These are phyloP conservation scores for Sternarchorhynchus goeldii DNA, from an alignment of 2,797 vertebrate species.

Conservation along the genomic window DNA sequence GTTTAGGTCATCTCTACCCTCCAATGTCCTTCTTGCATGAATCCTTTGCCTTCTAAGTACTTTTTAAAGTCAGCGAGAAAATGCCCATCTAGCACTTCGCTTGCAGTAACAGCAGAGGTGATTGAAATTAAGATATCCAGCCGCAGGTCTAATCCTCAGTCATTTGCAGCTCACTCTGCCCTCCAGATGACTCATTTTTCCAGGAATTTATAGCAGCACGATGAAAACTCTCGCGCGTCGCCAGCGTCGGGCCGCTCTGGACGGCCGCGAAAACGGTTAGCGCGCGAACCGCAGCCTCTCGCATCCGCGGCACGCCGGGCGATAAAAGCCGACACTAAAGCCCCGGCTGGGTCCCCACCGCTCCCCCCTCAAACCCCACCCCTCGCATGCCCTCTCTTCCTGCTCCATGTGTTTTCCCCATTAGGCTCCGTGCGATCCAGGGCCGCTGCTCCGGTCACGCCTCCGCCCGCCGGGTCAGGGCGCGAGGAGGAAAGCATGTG, in stretches of 20 bases:
- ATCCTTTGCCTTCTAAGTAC: background rate
- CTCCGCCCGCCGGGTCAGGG: constrained; percentile 76
- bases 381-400: constrained; percentile 13
- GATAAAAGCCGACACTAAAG: constrained; percentile 21
- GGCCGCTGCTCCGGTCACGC: constrained; percentile 81
- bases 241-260: constrained; percentile 17
- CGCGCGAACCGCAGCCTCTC: constrained; percentile 31
- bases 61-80: background rate
- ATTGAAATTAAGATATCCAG: constrained; percentile 7
- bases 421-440: constrained; percentile 71
- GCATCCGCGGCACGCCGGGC: constrained; percentile 20
- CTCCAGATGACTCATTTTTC: constrained; percentile 13
- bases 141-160: constrained; percentile 2
- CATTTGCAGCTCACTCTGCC: constrained; percentile 7
- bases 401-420: constrained; percentile 76
- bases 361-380: background rate
- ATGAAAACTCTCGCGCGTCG: constrained; percentile 12
- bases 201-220: constrained; percentile 2
- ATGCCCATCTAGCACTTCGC: background rate
- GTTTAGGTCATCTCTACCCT: background rate
- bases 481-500: constrained; percentile 79
- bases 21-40: background rate
- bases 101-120: background rate
- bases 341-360: constrained; percentile 11
- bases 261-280: constrained; percentile 35